Base-by-base conservation (phyloP, 2,888 invertebrate genomes). In the Andrena haemorrhoa region DNA sequence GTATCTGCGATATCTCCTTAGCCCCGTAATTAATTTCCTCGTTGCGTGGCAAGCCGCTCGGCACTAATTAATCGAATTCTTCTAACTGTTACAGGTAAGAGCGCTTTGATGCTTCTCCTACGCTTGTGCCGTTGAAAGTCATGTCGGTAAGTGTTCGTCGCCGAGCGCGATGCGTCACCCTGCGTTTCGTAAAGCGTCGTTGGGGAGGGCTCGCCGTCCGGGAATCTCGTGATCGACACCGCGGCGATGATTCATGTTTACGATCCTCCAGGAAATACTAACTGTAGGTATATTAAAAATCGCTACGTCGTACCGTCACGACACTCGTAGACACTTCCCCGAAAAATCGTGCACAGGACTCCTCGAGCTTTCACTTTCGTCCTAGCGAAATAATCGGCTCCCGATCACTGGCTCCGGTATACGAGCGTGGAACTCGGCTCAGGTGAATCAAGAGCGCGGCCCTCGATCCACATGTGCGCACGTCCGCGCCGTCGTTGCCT, bases 31-130 rank as follows among this genome's bases (percentile, higher is more conserved):
- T 86, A 91, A 89, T 88, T 86, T 82, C 76, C 47, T 49, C 20
- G 72, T 64, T 69, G 72, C 74, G 60, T 66, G 81, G 78, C 84
- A 61, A 79, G 76, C 81, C 65, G 49, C 49, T 23, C 65, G 58
- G 51, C 70, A n/a, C 72, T 86, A 86, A 79, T 87, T 83, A 83
- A 89, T 83, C 68, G 72, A 79, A 79, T 82, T 79, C 47, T 75
- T 71, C 85, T 82, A 83, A 85, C 53, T 91, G 89, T 92, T 91
- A 8, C 91, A 91, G 92, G 92, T 92, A 92, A 92, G 92, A 85
- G 60, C 77, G 86, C 83, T 83, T 82, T 79, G 82, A 80, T 79
- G 84, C 71, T 74, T 78, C 75, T 75, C 35, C 72, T 73, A 29
- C 61, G 60, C 65, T 49, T 8, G n/a, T 49, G 58, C 60, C 68